Base-by-base conservation (phyloP, 2,888 invertebrate species). In the Sarcophaga rosellei region DNA sequence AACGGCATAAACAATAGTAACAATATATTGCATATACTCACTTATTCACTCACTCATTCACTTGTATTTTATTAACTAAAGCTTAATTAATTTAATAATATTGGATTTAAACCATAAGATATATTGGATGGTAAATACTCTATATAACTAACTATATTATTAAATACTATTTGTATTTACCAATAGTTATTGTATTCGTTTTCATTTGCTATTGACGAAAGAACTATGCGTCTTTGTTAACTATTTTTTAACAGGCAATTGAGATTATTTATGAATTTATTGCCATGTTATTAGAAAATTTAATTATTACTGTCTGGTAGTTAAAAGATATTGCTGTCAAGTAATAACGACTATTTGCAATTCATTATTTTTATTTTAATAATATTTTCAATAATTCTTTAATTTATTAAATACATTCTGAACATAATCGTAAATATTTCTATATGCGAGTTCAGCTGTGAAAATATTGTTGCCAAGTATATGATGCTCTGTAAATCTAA, bases 1-100 rank as follows among this genome's bases (percentile, higher is more conserved):
- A 89, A 86, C 85, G 88, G 87, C 86, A 10, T 35, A 89, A 90
- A 89, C 86, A 90, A 5, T 20, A 45, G 35, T n/a, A n/a, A 70
- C 66, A 44, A 68, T 23, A 68, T 47, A 68, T 35, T 35, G 35
- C 35, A 35, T 8, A 35, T 35, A 35, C 35, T 35, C 35, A 35
- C 2, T 35, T 35, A 35, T 10, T 35, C 35, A 35, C 2, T 35
- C 35, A 35, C 2, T 35, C 35, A 35, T 35, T 35, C 35, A 35
- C 35, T 35, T 69, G 65, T 79, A 83, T 68, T 69, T 78, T 47
- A 79, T 63, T 35, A 59, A 78, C 59, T 70, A 66, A 84, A 88
- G 88, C 86, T 89, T 89, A 88, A 88, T 44, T 66, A n/a, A 45
- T 88, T 89, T 88, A 89, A 89, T 87, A 88, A 86, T 79, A 79